A percentile compares a stretch with the other conserved stretches of the same genome.
Conservation (phyloP, 2,113 vertebrate genomes). For the Suricata suricatta region DNA sequence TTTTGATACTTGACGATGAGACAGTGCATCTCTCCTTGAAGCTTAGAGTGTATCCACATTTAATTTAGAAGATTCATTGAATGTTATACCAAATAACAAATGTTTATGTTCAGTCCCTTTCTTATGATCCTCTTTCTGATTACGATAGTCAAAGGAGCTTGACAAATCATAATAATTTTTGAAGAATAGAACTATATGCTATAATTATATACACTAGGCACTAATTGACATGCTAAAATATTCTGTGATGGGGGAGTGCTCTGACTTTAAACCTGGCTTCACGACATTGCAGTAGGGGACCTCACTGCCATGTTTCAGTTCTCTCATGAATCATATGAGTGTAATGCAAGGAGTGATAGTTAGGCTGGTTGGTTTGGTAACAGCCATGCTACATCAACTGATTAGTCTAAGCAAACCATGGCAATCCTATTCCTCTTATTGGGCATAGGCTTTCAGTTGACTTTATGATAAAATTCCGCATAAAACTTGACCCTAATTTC, state of each 20-base stretch:
- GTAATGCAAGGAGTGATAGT: neutral
- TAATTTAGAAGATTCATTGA: neutral
- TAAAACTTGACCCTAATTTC: neutral
- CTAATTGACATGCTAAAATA: neutral
- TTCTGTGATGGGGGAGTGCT: neutral
- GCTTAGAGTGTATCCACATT: neutral
- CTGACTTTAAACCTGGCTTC: neutral
- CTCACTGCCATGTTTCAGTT: neutral
- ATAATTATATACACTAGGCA: neutral
- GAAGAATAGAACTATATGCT: neutral
- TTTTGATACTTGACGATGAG: neutral
- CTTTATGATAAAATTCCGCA: neutral
- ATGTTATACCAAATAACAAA: constrained; percentile 6
- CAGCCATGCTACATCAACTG: neutral
- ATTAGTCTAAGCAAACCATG: neutral
- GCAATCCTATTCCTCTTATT: neutral
- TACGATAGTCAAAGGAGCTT: neutral
- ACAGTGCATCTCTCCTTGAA: neutral
- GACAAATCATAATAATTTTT: neutral
- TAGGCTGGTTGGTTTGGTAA: neutral
- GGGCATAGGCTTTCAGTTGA: neutral
- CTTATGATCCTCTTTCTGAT: constrained; percentile 7
- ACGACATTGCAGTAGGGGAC: neutral
- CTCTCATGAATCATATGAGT: neutral
- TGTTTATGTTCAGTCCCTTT: neutral